Conservation (phyloP, 2,888 invertebrate species). For the Apamea monoglypha region DNA sequence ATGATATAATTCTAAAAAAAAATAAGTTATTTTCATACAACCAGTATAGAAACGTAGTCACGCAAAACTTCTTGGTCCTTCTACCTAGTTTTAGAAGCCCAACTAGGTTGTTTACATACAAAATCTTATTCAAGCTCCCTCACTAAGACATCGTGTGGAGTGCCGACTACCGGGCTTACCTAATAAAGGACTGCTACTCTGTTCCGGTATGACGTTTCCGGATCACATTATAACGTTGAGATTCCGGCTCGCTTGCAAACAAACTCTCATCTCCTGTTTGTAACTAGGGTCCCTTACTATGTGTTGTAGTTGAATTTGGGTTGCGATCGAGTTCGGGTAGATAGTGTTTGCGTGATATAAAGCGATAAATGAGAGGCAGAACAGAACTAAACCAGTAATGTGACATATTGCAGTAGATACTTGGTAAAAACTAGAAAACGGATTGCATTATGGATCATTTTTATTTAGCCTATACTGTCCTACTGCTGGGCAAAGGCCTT, state of each 20-base stretch:
- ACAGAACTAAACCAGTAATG: background rate
- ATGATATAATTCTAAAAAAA: background rate
- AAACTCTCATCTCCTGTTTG: conserved; percentile 74
- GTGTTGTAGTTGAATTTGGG: background rate
- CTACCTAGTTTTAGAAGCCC: conserved; percentile 23
- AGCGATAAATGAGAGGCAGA: background rate
- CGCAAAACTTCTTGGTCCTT: conserved; percentile 21
- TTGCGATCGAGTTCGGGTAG: background rate
- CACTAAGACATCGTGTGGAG: conserved; percentile 49
- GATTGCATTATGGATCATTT: background rate
- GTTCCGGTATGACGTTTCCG: conserved; percentile 70
- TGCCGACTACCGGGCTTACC: conserved; percentile 50
- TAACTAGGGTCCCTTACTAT: conserved; percentile 64
- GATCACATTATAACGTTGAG: conserved; percentile 71
- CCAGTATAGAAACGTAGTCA: conserved; percentile 14
- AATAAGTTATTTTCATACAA: background rate
- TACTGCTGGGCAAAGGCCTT: too few species aligned
- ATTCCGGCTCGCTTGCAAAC: conserved; percentile 71
- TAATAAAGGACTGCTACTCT: conserved; percentile 65
- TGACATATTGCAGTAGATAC: background rate
- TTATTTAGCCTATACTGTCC: too few species aligned
- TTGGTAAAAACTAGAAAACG: background rate
- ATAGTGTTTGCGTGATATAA: background rate
- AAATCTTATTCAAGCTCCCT: conserved; percentile 57
- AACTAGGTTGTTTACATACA: conserved; percentile 47